Evolutionary conservation across 2,113 vertebrate genomes (phyloP), one percentile per base, ranked within the genome.

Genomic region (Cheilinus undulatus): DNA sequence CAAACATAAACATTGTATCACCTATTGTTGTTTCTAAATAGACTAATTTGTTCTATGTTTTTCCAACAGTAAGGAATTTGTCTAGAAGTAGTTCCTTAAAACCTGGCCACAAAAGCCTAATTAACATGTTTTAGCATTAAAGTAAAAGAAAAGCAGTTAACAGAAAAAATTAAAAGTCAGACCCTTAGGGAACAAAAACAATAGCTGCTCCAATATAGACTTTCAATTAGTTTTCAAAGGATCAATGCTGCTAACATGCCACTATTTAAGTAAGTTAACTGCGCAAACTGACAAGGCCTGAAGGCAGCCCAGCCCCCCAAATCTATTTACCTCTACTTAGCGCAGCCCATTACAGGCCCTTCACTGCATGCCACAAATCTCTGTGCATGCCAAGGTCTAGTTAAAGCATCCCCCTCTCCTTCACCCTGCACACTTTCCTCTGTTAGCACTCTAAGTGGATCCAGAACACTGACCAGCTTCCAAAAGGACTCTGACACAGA

Each of bases 311-410:
- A 77, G 45, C 78, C 83, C 84, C n/a, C 80, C 82, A 17, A 52
- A 73, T 30, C 52, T 77, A 46, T 85, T 80, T 68, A 80, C 57
- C 49, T 22, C 63, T 54, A 43, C 19, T 60, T 13, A 70, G 56
- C 8, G 10, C 45, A 71, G 67, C 30, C 57, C 63, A 73, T 84
- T 89, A 72, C 36, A 3, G 5, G 26, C 36, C 80, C 68, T 74
- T 34, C 48, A 38, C 63, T 52, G 70, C 78, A 84, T 51, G 68
- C 60, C 26, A 77, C 88, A 84, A 84, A 89, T 84, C 80, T 85
- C 61, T 28, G 57, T 22, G 36, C 68, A 82, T 78, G 78, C 71
- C 77, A 73, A 70, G 64, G 76, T 74, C 67, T 52, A 14, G 69
- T 65, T 64, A 13, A 1, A 69, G 58, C 50, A 43, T 17, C 77